Evolutionary conservation across 2,113 vertebrate genomes (phyloP), one percentile per base, ranked within the genome.

Genomic region (Lophius piscatorius): DNA sequence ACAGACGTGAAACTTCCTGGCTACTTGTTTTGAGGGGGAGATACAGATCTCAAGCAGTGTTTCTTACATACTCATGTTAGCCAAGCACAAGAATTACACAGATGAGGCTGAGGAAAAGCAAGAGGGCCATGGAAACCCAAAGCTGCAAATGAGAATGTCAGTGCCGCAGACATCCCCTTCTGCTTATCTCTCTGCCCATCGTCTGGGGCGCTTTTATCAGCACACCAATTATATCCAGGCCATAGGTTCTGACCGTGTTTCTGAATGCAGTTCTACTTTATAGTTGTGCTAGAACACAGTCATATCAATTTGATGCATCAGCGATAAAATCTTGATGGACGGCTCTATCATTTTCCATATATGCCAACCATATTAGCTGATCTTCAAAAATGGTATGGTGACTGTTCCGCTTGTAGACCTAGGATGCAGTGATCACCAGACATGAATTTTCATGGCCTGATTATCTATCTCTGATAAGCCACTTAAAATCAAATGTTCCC

Each of bases 1-100:
- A 87, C 76, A 83, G 76, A 77, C 46, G 38, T 75, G 81, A 85
- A 78, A 78, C 84, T 89, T 90, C 85, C 86, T 83, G 83, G 63
- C 78, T 82, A 60, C 61, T 80, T 84, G 74, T 85, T 83, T 76
- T 74, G 65, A 65, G 57, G 40, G 29, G 40, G 35, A 74, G 82
- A 82, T 86, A 71, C 64, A 12, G 51, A 88, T 89, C 84, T 83
- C 33, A 10, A 64, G 44, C 47, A 51, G 58, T 52, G 56, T 83
- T 81, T 60, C 80, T 60, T 70, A 67, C 72, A 78, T 45, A 69
- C 39, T 70, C 63, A 28, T 17, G 23, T 40, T 24, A 52, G 69
- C 45, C 63, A 39, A 50, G 46, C 51, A 18, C 46, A 38, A 45
- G 56, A 68, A 73, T 80, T 77, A 64, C 52, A 39, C 62, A 13